These are phyloP conservation scores for Pseudopodoces humilis DNA, from an alignment of 2,113 vertebrate species.

Conservation along the genomic window DNA sequence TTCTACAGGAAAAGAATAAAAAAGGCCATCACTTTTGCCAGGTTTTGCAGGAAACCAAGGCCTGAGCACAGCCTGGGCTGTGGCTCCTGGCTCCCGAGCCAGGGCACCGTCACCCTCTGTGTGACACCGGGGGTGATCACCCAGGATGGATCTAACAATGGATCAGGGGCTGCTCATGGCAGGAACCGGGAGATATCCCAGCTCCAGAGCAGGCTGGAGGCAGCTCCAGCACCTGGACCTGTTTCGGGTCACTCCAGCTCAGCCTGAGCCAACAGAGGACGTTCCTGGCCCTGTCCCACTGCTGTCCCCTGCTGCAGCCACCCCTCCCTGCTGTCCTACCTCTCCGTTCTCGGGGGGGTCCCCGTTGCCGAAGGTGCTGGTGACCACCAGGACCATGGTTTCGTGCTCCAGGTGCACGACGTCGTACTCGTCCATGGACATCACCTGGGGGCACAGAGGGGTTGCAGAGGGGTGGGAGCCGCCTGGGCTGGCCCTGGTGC, in stretches of 20 bases:
- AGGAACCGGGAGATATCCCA: background rate
- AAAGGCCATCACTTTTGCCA: background rate
- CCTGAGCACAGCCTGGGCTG: background rate
- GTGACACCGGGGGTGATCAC: background rate
- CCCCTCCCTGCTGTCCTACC: conserved; percentile 67
- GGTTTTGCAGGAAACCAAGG: background rate
- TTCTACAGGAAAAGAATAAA: conserved; percentile 75
- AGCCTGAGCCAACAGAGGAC: background rate
- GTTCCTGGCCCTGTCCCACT: fast-evolving
- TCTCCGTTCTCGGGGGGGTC: conserved; percentile 97
- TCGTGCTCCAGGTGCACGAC: conserved; percentile 93
- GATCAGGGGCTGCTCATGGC: background rate
- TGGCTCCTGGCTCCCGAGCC: background rate
- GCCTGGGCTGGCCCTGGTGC: background rate
- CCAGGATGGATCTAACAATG: background rate
- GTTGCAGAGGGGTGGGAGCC: background rate
- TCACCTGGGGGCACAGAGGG: conserved; percentile 77
- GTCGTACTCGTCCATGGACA: conserved; percentile 96
- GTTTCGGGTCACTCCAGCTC: background rate
- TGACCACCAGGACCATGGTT: conserved; percentile 90
- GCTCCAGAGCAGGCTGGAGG: background rate
- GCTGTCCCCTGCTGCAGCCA: background rate
- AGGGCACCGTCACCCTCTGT: background rate
- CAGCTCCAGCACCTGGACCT: background rate
- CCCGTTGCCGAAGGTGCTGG: conserved; percentile 96